phyloP scores from a whole-genome alignment of 1,140 invertebrate species.

The Cylas formicarius region DNA sequence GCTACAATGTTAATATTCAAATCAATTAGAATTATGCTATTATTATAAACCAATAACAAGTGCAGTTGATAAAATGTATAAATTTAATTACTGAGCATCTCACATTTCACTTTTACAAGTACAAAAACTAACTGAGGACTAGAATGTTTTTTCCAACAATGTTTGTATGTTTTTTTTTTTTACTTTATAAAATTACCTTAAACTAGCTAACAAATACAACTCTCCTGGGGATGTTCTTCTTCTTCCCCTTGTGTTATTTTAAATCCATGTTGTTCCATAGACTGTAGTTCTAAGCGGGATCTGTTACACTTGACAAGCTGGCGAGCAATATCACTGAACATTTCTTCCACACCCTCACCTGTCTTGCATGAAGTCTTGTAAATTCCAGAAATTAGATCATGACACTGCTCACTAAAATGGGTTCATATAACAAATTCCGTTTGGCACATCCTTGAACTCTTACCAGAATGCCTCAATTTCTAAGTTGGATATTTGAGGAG shows the following conservation, averaged over 20 bases:
- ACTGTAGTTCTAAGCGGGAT: constrained; percentile 74
- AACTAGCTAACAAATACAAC: constrained; percentile 38
- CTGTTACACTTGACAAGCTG: constrained; percentile 70
- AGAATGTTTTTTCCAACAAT: no score
- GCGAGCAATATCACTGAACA: constrained; percentile 81
- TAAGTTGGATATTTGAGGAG: constrained; percentile 72
- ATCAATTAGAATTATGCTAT: no score
- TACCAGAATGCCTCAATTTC: constrained; percentile 89
- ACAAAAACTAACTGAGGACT: no score
- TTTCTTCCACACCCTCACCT: constrained; percentile 78
- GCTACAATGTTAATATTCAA: no score
- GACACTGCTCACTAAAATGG: constrained; percentile 76
- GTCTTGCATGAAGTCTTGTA: constrained; percentile 90
- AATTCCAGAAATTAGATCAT: constrained; percentile 78
- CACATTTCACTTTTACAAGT: no score
- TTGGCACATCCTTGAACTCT: no score
- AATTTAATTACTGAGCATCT: no score
- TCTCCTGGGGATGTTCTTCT: constrained; percentile 45
- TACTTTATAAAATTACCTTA: no score
- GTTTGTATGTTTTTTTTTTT: no score
- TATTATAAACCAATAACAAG: no score
- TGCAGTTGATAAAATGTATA: no score
- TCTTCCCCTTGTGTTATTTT: constrained; percentile 64
- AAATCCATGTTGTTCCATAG: constrained; percentile 68
- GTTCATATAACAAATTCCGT: constrained; percentile 20